phyloP scores from a whole-genome alignment of 2,113 vertebrate species.

The Bostrychus sinensis region DNA sequence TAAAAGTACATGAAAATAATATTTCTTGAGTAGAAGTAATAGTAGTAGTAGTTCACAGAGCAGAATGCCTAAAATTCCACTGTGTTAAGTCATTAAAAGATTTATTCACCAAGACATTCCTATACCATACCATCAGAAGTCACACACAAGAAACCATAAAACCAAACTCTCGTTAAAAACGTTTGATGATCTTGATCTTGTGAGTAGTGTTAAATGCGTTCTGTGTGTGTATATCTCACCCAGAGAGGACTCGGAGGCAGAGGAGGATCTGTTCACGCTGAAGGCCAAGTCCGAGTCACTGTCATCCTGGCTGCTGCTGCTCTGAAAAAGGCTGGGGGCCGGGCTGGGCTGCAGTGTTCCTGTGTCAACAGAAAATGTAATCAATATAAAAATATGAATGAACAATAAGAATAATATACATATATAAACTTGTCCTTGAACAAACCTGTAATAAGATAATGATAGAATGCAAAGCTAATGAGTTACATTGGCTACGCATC shows the following conservation, averaged over 20 bases:
- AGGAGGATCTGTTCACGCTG: slow-evolving; percentile 95
- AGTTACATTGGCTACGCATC: slow-evolving; percentile 26
- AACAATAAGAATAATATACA: slow-evolving; percentile 13
- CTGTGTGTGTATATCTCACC: slow-evolving; percentile 79
- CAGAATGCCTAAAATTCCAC: background rate
- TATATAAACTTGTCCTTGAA: slow-evolving; percentile 7
- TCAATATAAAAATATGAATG: slow-evolving; percentile 23
- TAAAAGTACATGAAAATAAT: no score
- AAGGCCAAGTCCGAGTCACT: slow-evolving; percentile 97
- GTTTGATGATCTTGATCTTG: slow-evolving; percentile 1
- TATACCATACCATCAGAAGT: background rate
- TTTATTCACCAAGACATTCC: background rate
- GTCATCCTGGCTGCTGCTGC: slow-evolving; percentile 91
- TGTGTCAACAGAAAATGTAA: slow-evolving; percentile 59
- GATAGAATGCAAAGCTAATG: background rate
- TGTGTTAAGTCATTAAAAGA: background rate
- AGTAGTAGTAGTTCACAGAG: no score
- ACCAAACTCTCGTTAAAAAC: background rate
- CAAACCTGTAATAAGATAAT: background rate
- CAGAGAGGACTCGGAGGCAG: slow-evolving; percentile 96
- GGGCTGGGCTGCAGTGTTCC: slow-evolving; percentile 92
- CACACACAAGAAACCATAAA: background rate
- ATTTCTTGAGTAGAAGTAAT: no score
- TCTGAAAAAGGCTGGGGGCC: slow-evolving; percentile 87
- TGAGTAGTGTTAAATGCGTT: slow-evolving; percentile 9